Base-by-base conservation (phyloP, 2,888 invertebrate genomes). In the Melieria picta region DNA sequence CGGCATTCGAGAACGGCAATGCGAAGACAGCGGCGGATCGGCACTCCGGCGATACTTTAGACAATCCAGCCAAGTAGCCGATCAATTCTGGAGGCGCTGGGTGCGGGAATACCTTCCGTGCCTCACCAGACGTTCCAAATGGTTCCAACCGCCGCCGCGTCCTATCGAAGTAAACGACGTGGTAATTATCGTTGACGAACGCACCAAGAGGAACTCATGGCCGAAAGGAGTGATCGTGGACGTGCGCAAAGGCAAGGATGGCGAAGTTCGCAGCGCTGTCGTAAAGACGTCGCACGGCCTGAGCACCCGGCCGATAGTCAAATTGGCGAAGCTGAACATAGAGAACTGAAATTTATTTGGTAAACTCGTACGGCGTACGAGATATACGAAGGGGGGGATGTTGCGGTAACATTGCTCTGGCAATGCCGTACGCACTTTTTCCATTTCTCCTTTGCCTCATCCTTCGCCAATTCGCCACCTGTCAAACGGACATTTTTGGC, bases 41-140 rank as follows among this genome's bases (percentile, higher is more conserved):
- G 10, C 62, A 56, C 67, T 72, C 4, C 55, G 42, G 45, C 13
- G 10, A 48, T 60, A 10, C 16, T 71, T 50, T 64, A 63, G 65
- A 56, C 56, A 66, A 16, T 48, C 61, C 13, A 58, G 63, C 43
- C 66, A 73, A 62, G 61, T 72, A 16, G 72, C 72, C 9, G 66
- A 74, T 61, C 64, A 71, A 46, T 71, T 69, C 50, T 76, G 75
- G 75, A 71, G 69, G 42, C 69, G 73, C n/a, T 72, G 72, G 72
- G 50, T 72, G 11, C 71, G 74, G 1, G 73, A 75, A 57, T 75
- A 71, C 10, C 55, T 73, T n/a, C 72, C 71, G 4, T 58, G 56
- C n/a, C 43, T 72, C 9, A 74, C 74, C 3, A 67, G 72, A 5
- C 61, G 75, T 11, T 42, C 61, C 0, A 73, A 73, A 48, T 69